Evolutionary conservation across 2,797 vertebrate species (phyloP), one percentile per base, ranked within the genome.

Genomic region (Synanceia verrucosa): DNA sequence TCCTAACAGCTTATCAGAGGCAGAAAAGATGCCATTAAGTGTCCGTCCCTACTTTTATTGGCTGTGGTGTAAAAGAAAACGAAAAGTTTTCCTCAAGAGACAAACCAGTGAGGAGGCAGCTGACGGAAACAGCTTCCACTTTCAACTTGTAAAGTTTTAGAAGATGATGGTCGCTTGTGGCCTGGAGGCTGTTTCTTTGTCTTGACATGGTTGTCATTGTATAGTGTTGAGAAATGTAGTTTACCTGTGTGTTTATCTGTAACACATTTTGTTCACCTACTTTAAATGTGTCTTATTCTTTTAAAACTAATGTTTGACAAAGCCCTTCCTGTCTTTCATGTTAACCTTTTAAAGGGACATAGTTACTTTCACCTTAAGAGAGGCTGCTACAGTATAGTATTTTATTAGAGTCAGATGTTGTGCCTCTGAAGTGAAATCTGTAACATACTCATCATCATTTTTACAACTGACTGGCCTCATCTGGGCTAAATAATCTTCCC

Each of bases 391-490:
- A 37, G 43, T 76, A 9, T 4, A 9, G 37, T 61, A 28, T 58
- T 84, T 79, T 73, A 36, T 66, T 81, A 68, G 44, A 64, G 21
- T 74, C 12, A 67, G 13, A 68, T 64, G 65, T 36, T 67, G 80
- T 88, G 88, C 80, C 76, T 88, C 82, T 67, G 31, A 10, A 70
- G 63, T 81, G 62, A 60, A 75, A 84, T 68, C 28, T 70, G 23
- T 50, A 37, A 58, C 67, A 66, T 73, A 5, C 44, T 75, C 56
- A 13, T 36, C 34, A 7, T 16, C 33, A 34, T 61, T 58, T 73
- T 61, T 24, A 24, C 33, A 33, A 48, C 16, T 11, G 19, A 56
- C 36, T 26, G 11, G 43, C 37, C 46, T 7, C 69, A 44, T 53
- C 14, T 62, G 4, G 36, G 28, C 28, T 39, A 2, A 51, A 36